phyloP scores from a whole-genome alignment of 2,888 invertebrate species.

The Trissolcus japonicus region DNA sequence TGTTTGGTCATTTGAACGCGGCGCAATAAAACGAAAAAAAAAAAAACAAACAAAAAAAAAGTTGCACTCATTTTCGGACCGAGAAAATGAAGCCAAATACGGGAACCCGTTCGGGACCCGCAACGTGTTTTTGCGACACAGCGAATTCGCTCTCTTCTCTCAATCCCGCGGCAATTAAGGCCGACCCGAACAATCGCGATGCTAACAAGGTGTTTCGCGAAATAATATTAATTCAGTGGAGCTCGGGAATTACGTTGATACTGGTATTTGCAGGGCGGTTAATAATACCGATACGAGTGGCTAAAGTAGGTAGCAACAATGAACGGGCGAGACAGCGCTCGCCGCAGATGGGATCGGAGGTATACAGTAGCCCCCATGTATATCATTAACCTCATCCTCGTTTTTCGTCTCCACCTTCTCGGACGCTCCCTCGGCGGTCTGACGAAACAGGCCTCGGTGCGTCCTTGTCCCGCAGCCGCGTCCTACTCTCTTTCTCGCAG shows the following conservation, averaged over 20 bases:
- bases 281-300: conserved; percentile 32
- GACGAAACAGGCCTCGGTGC: conserved; percentile 62
- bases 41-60: background rate
- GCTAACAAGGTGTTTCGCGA: conserved; percentile 25
- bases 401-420: conserved; percentile 67
- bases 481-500: background rate
- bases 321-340: conserved; percentile 37
- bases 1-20: conserved; percentile 10
- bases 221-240: conserved; percentile 29
- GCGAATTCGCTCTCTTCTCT: conserved; percentile 1
- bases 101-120: conserved; percentile 8
- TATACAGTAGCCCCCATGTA: conserved; percentile 71
- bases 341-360: conserved; percentile 69
- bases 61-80: conserved; percentile 5
- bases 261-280: conserved; percentile 35
- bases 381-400: conserved; percentile 74
- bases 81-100: conserved; percentile 24
- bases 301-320: conserved; percentile 43
- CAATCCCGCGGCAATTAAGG: conserved; percentile 27
- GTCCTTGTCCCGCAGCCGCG: background rate
- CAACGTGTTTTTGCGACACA: background rate
- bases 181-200: conserved; percentile 3
- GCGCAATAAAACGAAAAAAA: background rate
- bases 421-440: conserved; percentile 61
- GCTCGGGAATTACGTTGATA: conserved; percentile 25